Evolutionary conservation across 2,888 invertebrate species (phyloP), one percentile per base, ranked within the genome.

Genomic region (Sussaba pulchella): DNA sequence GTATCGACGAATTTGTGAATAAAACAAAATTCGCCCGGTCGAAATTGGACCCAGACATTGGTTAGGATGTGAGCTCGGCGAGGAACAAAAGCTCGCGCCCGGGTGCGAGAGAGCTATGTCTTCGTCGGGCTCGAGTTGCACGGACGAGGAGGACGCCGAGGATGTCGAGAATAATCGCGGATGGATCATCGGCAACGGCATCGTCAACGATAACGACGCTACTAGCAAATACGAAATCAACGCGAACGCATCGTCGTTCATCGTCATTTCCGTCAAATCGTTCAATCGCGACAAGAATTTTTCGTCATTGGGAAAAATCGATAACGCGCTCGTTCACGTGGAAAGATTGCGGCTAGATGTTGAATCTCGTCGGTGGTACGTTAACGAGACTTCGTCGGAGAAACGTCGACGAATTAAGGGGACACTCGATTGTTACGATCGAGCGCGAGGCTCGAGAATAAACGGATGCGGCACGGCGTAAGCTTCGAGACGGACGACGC

Each of bases 281-380:
- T 74, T 50, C 43, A 21, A 45, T 63, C 14, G 12, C 59, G 45
- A 50, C 47, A 21, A 50, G 78, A 81, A 82, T 81, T 82, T 78
- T 66, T 76, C 71, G 41, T 78, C 69, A 43, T 76, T 47, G 67
- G 45, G 36, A 80, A 54, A 67, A 82, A 52, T 82, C 77, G 69
- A 83, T 75, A 69, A 75, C 83, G 78, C 80, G 83, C 81, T 84
- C 87, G 78, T 88, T 87, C 84, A 84, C 89, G 83, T 92, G 91
- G 91, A 92, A 91, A 87, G 92, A 92, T 87, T 92, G 91, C 87
- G 92, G 92, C 85, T 92, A 91, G 87, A 82, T 73, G 79, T 59
- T 57, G 81, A 83, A 36, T n/a, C 36, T 50, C 47, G 24, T 47
- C 75, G 81, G 31, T 74, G 39, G 63, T 57, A 52, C 63, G 74